A percentile compares a stretch with the other conserved stretches of the same genome.
These are phyloP conservation scores for Bombyx huttoni DNA, from an alignment of 2,888 invertebrate genomes.

Conservation along the genomic window DNA sequence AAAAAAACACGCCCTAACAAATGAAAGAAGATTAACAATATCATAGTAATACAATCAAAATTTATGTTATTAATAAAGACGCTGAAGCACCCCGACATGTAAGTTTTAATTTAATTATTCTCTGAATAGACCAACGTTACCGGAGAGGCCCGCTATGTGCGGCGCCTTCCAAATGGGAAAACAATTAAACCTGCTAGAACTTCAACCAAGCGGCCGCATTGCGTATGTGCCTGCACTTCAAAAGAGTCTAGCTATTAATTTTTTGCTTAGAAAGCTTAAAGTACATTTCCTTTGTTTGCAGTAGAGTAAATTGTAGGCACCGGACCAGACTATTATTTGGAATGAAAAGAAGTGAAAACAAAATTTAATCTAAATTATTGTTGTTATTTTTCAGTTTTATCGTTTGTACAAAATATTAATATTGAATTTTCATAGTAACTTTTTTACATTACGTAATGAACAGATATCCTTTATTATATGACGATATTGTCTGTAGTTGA, in stretches of 20 bases:
- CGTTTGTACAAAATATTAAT: no score
- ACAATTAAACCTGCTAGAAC: slow-evolving; percentile 19
- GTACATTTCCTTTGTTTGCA: not conserved
- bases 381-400: not conserved
- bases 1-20: not conserved
- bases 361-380: not conserved
- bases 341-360: not conserved
- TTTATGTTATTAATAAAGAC: slow-evolving; percentile 6
- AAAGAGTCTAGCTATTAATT: not conserved
- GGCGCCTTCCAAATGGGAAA: slow-evolving; percentile 25
- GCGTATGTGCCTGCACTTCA: slow-evolving; percentile 4
- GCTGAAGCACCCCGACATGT: slow-evolving; percentile 10
- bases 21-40: not conserved
- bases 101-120: slow-evolving; percentile 24
- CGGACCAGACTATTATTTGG: not conserved
- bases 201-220: not conserved
- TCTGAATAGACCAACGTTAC: slow-evolving; percentile 19
- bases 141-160: slow-evolving; percentile 16
- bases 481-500: no score
- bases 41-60: not conserved
- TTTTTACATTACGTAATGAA: no score
- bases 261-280: not conserved
- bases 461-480: no score
- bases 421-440: no score
- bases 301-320: not conserved